Evolutionary conservation across 2,888 invertebrate species (phyloP).

Genomic region (Drosophila recens): DNA sequence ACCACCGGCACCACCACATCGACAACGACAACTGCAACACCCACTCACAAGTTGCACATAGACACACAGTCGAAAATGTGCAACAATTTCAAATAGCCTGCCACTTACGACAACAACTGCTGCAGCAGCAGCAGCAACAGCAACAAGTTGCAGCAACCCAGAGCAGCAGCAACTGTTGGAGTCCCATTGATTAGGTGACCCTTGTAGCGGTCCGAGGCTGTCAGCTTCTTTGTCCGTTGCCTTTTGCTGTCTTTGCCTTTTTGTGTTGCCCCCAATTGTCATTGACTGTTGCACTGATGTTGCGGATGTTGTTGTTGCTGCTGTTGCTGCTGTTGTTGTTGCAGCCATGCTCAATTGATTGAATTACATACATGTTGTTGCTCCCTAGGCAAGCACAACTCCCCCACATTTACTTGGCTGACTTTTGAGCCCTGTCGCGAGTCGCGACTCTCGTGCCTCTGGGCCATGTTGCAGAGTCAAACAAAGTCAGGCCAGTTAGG

Average conservation of each 20-base stretch:
- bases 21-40: conserved; percentile 43
- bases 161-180: conserved; percentile 36
- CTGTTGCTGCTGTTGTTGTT: conserved; percentile 31
- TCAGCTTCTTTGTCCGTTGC: conserved; percentile 38
- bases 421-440: conserved; percentile 64
- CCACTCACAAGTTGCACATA: conserved; percentile 50
- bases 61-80: conserved; percentile 59
- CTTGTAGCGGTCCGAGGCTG: conserved; percentile 72
- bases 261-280: conserved; percentile 66
- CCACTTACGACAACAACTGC: conserved; percentile 60
- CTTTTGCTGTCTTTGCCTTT: conserved; percentile 38
- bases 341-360: conserved; percentile 67
- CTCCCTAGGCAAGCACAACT: conserved; percentile 36
- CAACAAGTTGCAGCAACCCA: conserved; percentile 62
- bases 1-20: conserved; percentile 42
- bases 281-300: conserved; percentile 61
- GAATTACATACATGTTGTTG: conserved; percentile 72
- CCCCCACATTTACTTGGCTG: conserved; percentile 65
- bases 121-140: conserved; percentile 32
- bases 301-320: conserved; percentile 39
- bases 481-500: conserved; percentile 61
- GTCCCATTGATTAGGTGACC: conserved; percentile 78
- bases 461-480: conserved; percentile 60
- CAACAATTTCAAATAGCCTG: conserved; percentile 70
- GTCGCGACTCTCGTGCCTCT: conserved; percentile 50